Evolutionary conservation across 2,797 vertebrate genomes (phyloP).

Genomic region (Chelonia mydas): DNA sequence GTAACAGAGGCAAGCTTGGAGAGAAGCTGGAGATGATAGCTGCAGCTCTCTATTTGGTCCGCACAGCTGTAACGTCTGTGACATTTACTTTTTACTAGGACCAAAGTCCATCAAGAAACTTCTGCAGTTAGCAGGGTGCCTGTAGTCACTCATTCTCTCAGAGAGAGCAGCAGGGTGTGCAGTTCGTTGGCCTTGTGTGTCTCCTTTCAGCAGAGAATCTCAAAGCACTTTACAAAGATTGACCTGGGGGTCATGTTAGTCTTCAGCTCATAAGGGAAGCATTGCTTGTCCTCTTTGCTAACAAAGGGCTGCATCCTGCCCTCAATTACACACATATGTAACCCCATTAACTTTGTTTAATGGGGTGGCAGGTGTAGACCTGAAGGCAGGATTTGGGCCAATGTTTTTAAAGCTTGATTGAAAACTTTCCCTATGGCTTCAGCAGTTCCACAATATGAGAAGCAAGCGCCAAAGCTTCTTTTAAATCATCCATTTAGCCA

Average conservation of each 20-base stretch:
- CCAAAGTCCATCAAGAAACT: background rate
- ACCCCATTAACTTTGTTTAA: background rate
- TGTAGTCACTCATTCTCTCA: background rate
- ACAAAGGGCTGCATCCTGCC: rapidly evolving
- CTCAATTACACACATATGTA: rapidly evolving
- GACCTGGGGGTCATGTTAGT: background rate
- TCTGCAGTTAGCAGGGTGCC: background rate
- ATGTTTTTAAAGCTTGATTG: background rate
- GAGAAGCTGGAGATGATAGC: background rate
- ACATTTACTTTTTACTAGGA: background rate
- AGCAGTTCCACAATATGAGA: background rate
- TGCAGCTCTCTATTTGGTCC: background rate
- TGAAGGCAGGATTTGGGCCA: background rate
- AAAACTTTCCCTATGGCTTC: background rate
- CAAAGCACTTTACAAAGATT: background rate
- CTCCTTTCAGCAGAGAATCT: background rate
- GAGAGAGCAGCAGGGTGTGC: rapidly evolving
- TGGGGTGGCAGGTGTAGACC: background rate
- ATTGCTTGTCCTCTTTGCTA: background rate
- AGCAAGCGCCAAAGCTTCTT: background rate
- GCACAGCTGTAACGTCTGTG: background rate
- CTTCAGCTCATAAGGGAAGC: background rate
- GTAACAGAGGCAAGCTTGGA: no score
- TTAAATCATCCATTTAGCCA: background rate
- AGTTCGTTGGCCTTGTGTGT: background rate